Evolutionary conservation across 1,140 invertebrate genomes (phyloP).

Genomic region (Zelostemma sp.): DNA sequence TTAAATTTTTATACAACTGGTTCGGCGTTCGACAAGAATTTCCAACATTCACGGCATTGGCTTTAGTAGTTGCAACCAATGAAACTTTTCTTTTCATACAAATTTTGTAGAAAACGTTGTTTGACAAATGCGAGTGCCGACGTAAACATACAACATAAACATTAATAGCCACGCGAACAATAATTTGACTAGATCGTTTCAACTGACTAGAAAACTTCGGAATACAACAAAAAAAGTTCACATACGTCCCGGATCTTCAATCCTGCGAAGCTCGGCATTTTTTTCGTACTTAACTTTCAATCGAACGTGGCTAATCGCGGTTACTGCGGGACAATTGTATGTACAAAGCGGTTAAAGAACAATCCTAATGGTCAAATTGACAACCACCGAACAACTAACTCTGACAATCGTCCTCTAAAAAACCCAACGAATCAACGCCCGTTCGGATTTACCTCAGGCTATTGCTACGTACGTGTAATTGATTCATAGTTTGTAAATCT

Average conservation of each 20-base stretch:
- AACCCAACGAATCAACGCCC: neutral
- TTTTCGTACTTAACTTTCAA: too few species aligned
- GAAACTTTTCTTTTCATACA: neutral
- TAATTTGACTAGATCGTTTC: conserved; percentile 59
- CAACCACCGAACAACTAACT: conserved; percentile 29
- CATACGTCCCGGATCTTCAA: conserved; percentile 11
- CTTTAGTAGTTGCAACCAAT: neutral
- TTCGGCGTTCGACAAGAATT: conserved; percentile 14
- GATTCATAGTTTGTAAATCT: conserved; percentile 25
- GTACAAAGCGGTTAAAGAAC: conserved; percentile 25
- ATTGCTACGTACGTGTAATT: conserved; percentile 1
- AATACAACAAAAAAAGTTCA: conserved; percentile 13
- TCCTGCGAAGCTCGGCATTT: neutral
- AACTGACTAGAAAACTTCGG: conserved; percentile 60
- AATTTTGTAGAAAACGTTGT: neutral
- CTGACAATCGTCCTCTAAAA: neutral
- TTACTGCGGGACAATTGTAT: conserved; percentile 7
- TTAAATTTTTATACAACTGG: conserved; percentile 14
- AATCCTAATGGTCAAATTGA: conserved; percentile 28
- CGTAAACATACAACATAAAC: conserved; percentile 15
- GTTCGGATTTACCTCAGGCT: neutral
- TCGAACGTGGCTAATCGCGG: neutral
- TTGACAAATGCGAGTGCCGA: conserved; percentile 36
- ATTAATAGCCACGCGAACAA: conserved; percentile 47
- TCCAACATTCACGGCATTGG: neutral